Conservation (phyloP, 2,113 vertebrate species). For the Coracopsis vasa region DNA sequence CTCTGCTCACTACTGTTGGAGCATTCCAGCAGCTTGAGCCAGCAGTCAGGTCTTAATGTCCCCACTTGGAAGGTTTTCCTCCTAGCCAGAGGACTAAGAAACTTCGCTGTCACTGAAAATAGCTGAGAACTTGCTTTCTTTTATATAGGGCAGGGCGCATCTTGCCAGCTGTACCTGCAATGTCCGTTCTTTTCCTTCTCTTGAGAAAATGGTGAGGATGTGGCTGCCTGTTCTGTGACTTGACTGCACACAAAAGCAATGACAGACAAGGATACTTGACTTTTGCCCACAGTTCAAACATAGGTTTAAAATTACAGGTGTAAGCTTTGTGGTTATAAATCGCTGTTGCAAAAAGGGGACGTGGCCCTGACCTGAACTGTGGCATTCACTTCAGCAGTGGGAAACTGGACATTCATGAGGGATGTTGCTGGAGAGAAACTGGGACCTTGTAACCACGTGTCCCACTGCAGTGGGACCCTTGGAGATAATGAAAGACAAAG, state of each 20-base stretch:
- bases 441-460: constrained; percentile 18
- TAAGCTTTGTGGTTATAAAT: neutral
- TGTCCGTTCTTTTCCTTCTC: neutral
- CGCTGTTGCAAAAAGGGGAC: neutral
- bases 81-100: neutral
- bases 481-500: neutral
- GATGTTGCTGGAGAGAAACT: neutral
- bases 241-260: neutral
- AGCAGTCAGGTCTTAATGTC: neutral
- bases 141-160: neutral
- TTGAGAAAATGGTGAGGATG: neutral
- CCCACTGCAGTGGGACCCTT: neutral
- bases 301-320: constrained; percentile 31
- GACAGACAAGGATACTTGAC: neutral
- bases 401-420: neutral
- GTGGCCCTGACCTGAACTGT: neutral
- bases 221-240: neutral
- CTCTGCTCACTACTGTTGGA: constrained; percentile 15
- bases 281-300: constrained; percentile 10
- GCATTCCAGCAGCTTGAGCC: neutral
- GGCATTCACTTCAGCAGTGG: neutral
- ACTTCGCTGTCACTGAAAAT: neutral
- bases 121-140: constrained; percentile 2
- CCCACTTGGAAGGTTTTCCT: constrained; percentile 17
- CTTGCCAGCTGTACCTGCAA: neutral